Percentiles rank a stretch among this genome's conserved stretches.
Evolutionary conservation across 2,888 invertebrate species (phyloP).

Genomic region (Argynnis bischoffii): DNA sequence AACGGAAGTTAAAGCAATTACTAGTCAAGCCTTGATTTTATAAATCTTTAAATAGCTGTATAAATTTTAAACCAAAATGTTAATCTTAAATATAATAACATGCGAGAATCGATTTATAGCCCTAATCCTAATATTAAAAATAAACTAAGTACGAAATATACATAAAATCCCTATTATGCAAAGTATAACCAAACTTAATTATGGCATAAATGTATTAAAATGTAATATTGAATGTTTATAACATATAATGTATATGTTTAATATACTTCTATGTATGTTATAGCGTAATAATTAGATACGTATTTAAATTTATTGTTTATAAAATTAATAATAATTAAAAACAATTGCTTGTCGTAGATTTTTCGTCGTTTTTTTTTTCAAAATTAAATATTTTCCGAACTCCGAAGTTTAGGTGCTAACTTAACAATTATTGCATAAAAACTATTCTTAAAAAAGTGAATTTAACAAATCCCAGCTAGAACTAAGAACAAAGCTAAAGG

Average conservation of each 20-base stretch:
- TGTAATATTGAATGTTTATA: neutral
- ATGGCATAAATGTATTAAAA: neutral
- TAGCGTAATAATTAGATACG: too few species aligned
- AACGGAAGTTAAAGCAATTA: neutral
- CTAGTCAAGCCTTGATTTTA: neutral
- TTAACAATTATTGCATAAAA: too few species aligned
- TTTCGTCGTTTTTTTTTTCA: too few species aligned
- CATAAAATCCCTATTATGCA: slow-evolving; percentile 20
- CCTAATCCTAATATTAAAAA: neutral
- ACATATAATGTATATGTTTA: neutral
- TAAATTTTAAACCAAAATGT: neutral
- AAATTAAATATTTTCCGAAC: too few species aligned
- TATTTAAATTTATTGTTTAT: too few species aligned
- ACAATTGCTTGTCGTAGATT: too few species aligned
- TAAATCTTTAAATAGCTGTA: neutral
- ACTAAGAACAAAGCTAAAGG: too few species aligned
- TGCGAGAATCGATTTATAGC: neutral
- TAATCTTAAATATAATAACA: neutral
- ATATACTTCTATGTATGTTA: too few species aligned
- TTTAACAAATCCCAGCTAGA: too few species aligned
- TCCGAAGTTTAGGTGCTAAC: too few species aligned
- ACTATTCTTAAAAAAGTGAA: too few species aligned
- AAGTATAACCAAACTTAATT: neutral
- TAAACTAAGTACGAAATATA: slow-evolving; percentile 1
- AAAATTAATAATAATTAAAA: too few species aligned